These are phyloP conservation scores for Montipora capricornis DNA, from an alignment of 64 coral and sea anemone genomes.

Conservation along the genomic window DNA sequence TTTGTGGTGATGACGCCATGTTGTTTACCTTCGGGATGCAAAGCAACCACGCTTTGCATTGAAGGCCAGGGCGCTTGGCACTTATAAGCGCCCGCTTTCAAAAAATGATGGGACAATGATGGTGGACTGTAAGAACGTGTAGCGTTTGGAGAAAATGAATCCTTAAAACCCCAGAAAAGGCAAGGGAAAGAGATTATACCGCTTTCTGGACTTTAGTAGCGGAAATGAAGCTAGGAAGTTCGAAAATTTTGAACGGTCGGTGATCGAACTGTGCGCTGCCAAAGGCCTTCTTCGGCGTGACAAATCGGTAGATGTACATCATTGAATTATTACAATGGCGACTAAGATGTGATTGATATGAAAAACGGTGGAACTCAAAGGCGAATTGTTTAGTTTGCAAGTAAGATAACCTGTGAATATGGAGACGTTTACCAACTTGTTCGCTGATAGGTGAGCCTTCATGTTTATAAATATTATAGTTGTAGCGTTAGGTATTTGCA, in stretches of 20 bases:
- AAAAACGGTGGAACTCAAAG: neutral
- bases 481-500: too few relatives aligned
- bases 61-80: conserved; percentile 3
- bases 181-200: neutral
- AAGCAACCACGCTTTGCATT: neutral
- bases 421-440: conserved; percentile 82
- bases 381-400: neutral
- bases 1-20: conserved; percentile 16
- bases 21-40: neutral
- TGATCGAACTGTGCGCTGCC: neutral
- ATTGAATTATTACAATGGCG: neutral
- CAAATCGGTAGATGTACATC: too few relatives aligned
- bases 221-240: neutral
- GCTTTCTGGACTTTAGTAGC: neutral
- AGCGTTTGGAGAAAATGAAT: neutral
- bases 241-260: neutral
- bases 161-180: neutral
- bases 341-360: neutral
- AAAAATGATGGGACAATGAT: too few relatives aligned
- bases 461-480: neutral
- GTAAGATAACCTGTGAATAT: neutral
- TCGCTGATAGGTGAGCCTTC: conserved; percentile 79
- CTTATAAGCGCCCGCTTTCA: conserved; percentile 7
- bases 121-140: neutral
- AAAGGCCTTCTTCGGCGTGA: too few relatives aligned